Conservation (phyloP, 2,113 vertebrate genomes). For the Pseudois nayaur region DNA sequence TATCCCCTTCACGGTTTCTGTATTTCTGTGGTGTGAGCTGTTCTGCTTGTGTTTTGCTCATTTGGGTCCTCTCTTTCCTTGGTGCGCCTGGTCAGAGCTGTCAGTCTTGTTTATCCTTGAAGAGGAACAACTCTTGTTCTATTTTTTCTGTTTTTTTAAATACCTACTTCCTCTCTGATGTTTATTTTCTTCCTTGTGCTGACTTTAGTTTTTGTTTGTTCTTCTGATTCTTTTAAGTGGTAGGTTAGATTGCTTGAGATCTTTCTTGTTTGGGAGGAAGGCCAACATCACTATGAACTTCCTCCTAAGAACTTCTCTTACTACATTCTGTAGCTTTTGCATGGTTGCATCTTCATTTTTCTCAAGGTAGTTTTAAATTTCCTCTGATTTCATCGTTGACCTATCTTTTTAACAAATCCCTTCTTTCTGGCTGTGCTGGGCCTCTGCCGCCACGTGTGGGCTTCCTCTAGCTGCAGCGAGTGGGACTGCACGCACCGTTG, state of each 20-base stretch:
- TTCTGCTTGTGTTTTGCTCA: background rate
- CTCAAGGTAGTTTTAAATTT: background rate
- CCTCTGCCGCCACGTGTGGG: background rate
- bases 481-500: background rate
- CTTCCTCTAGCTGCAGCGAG: background rate
- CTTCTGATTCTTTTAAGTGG: background rate
- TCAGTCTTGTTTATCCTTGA: background rate
- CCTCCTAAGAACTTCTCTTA: background rate
- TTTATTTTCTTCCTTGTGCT: background rate
- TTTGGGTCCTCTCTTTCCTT: background rate
- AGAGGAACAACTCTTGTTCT: background rate
- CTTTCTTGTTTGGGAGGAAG: background rate
- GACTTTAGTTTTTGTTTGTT: background rate
- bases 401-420: background rate
- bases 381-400: background rate
- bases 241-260: background rate
- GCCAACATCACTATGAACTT: background rate
- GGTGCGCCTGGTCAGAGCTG: background rate
- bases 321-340: background rate
- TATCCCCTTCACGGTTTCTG: background rate
- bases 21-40: background rate
- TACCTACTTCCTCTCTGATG: background rate
- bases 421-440: background rate
- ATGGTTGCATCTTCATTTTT: background rate
- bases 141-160: background rate